These are phyloP conservation scores for Leptura quadrifasciata DNA, from an alignment of 2,888 invertebrate species.

Conservation along the genomic window DNA sequence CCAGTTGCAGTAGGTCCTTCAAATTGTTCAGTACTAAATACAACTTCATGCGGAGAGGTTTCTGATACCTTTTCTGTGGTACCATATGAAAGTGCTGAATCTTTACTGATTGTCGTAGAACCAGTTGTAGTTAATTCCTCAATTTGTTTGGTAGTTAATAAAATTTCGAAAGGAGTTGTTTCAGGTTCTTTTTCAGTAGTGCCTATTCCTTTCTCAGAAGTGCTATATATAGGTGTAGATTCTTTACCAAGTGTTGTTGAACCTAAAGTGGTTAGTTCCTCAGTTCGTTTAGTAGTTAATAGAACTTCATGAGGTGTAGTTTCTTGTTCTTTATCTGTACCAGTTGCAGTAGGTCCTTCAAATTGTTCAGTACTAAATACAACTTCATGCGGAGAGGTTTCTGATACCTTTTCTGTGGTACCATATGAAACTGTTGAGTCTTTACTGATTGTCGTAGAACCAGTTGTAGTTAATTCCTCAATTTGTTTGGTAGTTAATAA, in stretches of 20 bases:
- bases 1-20: too few relatives aligned
- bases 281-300: conserved; percentile 4
- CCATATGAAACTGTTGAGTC: not conserved
- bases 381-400: too few relatives aligned
- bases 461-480: conserved; percentile 25
- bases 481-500: not conserved
- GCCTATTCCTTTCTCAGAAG: conserved; percentile 24
- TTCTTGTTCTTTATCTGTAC: too few relatives aligned
- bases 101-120: conserved; percentile 32
- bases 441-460: conserved; percentile 17
- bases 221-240: conserved; percentile 20
- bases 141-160: conserved; percentile 17
- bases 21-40: conserved; percentile 27
- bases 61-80: not conserved
- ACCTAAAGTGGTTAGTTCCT: too few relatives aligned
- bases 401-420: too few relatives aligned
- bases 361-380: too few relatives aligned
- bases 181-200: not conserved
- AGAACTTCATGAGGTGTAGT: not conserved
- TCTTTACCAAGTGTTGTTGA: not conserved
- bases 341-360: too few relatives aligned
- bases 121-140: conserved; percentile 29
- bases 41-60: conserved; percentile 15
- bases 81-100: not conserved
- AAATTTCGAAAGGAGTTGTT: conserved; percentile 22